A percentile compares a stretch with the other conserved stretches of the same genome.
These are phyloP conservation scores for Teleogryllus occipitalis DNA, from an alignment of 1,140 invertebrate genomes.

Conservation along the genomic window DNA sequence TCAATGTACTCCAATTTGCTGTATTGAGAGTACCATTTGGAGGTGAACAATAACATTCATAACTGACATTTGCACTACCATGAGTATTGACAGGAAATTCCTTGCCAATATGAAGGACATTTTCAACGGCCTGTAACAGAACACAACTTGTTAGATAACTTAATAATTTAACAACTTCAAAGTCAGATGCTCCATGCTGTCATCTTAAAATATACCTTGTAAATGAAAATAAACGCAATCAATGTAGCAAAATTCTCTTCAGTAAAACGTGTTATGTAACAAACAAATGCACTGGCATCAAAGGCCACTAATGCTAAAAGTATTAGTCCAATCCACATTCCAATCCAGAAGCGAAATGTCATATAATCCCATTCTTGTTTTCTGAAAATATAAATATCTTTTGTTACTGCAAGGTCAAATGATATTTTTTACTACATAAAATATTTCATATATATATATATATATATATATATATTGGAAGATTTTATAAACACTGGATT, in stretches of 20 bases:
- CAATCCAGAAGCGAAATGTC: conserved; percentile 91
- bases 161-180: not conserved
- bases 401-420: not conserved
- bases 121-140: conserved; percentile 63
- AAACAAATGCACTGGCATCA: conserved; percentile 95
- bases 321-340: conserved; percentile 85
- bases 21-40: conserved; percentile 31
- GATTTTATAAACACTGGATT: too few relatives aligned
- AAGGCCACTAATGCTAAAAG: conserved; percentile 84
- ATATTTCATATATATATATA: too few relatives aligned
- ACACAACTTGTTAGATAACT: not conserved
- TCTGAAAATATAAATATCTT: conserved; percentile 36
- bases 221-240: conserved; percentile 98
- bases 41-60: conserved; percentile 58
- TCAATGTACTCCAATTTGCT: conserved; percentile 46
- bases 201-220: conserved; percentile 60
- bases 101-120: conserved; percentile 74
- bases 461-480: too few relatives aligned
- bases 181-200: not conserved
- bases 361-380: conserved; percentile 77
- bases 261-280: conserved; percentile 97
- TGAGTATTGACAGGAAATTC: conserved; percentile 64
- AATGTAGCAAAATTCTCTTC: conserved; percentile 98
- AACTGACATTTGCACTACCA: conserved; percentile 43
- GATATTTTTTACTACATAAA: too few relatives aligned